These are phyloP conservation scores for Nebria ingens DNA, from an alignment of 1,140 invertebrate genomes.

Conservation along the genomic window DNA sequence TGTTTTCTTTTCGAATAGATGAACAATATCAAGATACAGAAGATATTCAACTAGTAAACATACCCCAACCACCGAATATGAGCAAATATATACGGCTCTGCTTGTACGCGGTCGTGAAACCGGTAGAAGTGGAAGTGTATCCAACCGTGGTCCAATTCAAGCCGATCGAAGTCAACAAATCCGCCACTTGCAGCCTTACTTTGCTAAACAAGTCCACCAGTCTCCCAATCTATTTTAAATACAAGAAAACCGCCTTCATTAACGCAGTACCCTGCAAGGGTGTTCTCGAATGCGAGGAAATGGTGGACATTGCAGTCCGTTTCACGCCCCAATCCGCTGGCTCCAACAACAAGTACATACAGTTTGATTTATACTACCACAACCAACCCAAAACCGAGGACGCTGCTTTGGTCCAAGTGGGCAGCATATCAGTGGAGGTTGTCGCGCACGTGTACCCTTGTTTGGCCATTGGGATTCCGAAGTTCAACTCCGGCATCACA, in stretches of 20 bases:
- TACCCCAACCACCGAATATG: no score
- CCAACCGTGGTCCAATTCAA: constrained; percentile 22
- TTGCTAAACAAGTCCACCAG: constrained; percentile 21
- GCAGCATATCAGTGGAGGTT: neutral
- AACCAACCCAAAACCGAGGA: neutral
- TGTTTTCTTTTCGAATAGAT: no score
- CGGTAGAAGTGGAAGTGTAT: constrained; percentile 17
- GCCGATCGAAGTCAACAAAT: constrained; percentile 18
- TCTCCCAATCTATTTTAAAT: constrained; percentile 19
- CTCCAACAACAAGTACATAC: constrained; percentile 7
- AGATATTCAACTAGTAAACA: no score
- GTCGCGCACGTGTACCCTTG: neutral
- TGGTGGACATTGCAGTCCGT: constrained; percentile 21
- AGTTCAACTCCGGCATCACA: constrained; percentile 14
- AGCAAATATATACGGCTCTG: constrained; percentile 21
- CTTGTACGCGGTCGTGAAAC: constrained; percentile 23
- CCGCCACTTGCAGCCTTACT: constrained; percentile 17
- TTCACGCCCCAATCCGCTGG: constrained; percentile 19
- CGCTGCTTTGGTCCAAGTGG: constrained; percentile 2
- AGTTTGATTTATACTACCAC: constrained; percentile 13
- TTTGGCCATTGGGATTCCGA: neutral
- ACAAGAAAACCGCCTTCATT: constrained; percentile 14
- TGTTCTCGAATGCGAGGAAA: constrained; percentile 17
- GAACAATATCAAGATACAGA: no score
- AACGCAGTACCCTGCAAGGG: constrained; percentile 17